These are phyloP conservation scores for Babylonia areolata DNA, from an alignment of 1,140 invertebrate genomes.

Conservation along the genomic window DNA sequence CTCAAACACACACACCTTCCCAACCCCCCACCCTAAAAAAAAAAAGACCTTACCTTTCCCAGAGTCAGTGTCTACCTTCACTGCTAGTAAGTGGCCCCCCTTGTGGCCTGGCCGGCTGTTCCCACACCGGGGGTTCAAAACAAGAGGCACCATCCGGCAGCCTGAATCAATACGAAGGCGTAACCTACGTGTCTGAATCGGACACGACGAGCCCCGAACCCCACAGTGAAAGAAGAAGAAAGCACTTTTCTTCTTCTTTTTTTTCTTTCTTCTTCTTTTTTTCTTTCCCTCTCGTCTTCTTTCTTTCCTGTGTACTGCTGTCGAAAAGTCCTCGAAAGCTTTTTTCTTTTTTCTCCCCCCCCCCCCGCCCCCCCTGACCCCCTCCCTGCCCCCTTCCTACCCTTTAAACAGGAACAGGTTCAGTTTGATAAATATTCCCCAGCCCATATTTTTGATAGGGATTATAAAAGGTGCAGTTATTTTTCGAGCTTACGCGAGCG, in stretches of 20 bases:
- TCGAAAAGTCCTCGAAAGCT: no score
- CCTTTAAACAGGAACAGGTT: no score
- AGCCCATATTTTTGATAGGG: no score
- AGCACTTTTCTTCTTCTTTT: not conserved
- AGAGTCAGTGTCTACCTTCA: no score
- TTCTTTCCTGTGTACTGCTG: no score
- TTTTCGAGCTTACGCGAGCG: no score
- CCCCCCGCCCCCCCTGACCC: not conserved
- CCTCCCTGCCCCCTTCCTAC: not conserved
- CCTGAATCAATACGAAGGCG: conserved; percentile 5
- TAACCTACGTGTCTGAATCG: conserved; percentile 3
- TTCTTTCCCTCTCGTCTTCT: conserved; percentile 3
- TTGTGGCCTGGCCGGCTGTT: not conserved
- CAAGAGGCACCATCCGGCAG: not conserved
- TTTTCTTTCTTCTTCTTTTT: conserved; percentile 16
- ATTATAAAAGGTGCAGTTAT: no score
- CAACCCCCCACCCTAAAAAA: not conserved
- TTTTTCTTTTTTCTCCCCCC: not conserved
- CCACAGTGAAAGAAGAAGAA: not conserved
- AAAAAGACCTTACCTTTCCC: no score
- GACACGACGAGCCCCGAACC: not conserved
- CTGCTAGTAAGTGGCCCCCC: no score
- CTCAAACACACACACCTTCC: not conserved
- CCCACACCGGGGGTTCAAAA: not conserved
- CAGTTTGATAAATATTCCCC: no score